These are phyloP conservation scores for Cyprinodon tularosa DNA, from an alignment of 2,113 vertebrate species.

Conservation along the genomic window DNA sequence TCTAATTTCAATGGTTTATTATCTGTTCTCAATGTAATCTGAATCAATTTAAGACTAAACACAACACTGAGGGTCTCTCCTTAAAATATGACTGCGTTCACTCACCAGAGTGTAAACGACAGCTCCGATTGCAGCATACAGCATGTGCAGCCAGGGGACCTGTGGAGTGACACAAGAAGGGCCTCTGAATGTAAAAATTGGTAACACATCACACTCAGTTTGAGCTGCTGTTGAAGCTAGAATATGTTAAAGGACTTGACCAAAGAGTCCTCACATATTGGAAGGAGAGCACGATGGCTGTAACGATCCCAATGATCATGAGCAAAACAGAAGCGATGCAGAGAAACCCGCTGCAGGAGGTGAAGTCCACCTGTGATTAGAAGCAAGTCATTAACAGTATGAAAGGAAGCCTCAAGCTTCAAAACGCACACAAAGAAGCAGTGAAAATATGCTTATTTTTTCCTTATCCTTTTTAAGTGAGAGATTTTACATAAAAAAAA, in stretches of 20 bases:
- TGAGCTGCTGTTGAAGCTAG: slow-evolving; percentile 14
- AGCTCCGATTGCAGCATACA: slow-evolving; percentile 90
- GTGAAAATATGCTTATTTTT: slow-evolving; percentile 10
- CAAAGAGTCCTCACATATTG: slow-evolving; percentile 86
- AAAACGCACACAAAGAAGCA: slow-evolving; percentile 31
- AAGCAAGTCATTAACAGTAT: slow-evolving; percentile 49
- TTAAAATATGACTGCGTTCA: slow-evolving; percentile 7
- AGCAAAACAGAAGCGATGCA: slow-evolving; percentile 87
- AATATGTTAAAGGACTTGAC: slow-evolving; percentile 31
- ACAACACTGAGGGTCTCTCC: neutral
- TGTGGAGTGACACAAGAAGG: slow-evolving; percentile 64
- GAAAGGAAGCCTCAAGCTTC: slow-evolving; percentile 47
- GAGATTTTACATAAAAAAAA: slow-evolving; percentile 1
- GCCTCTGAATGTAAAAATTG: slow-evolving; percentile 41
- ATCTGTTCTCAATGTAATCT: neutral
- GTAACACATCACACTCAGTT: slow-evolving; percentile 19
- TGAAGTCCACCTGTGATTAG: slow-evolving; percentile 92
- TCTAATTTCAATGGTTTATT: neutral
- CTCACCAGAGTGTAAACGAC: slow-evolving; percentile 93
- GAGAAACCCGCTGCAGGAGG: slow-evolving; percentile 90
- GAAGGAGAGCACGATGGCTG: slow-evolving; percentile 88
- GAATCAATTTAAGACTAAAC: neutral
- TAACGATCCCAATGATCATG: slow-evolving; percentile 87
- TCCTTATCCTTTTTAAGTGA: slow-evolving; percentile 33
- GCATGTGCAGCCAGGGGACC: slow-evolving; percentile 94